Evolutionary conservation across 2,797 vertebrate species (phyloP).

Genomic region (Sphenodon punctatus): DNA sequence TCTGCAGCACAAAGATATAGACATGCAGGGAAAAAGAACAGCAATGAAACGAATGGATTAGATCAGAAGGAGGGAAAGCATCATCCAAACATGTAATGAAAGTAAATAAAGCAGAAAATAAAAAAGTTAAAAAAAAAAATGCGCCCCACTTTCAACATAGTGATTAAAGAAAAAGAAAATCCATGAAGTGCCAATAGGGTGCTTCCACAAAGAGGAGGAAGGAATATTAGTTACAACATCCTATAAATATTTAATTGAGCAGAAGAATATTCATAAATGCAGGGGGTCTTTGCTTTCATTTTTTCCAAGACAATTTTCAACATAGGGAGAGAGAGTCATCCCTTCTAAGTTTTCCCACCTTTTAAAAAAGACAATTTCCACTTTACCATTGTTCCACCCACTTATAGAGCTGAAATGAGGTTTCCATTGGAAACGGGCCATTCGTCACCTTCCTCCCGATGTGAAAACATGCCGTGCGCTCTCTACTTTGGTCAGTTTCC

Average conservation of each 20-base stretch:
- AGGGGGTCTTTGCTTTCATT: not conserved
- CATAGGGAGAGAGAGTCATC: not conserved
- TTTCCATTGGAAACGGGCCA: too few species aligned
- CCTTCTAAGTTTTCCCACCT: rapidly evolving
- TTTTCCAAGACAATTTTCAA: not conserved
- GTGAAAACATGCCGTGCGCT: too few species aligned
- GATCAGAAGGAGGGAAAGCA: not conserved
- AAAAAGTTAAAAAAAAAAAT: not conserved
- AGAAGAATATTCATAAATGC: not conserved
- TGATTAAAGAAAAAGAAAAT: not conserved
- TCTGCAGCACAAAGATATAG: constrained; percentile 8
- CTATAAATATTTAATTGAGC: constrained; percentile 40
- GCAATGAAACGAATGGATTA: not conserved
- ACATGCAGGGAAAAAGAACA: not conserved
- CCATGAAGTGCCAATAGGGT: not conserved
- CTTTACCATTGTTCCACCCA: not conserved
- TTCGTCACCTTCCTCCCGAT: too few species aligned
- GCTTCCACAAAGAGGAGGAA: not conserved
- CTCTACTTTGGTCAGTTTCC: too few species aligned
- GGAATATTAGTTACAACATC: not conserved
- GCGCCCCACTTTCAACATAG: not conserved
- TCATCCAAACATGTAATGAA: not conserved
- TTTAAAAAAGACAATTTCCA: not conserved
- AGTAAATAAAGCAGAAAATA: constrained; percentile 5
- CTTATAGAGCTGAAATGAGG: not conserved